phyloP scores from a whole-genome alignment of 1,140 invertebrate genomes.

The Varroa destructor region DNA sequence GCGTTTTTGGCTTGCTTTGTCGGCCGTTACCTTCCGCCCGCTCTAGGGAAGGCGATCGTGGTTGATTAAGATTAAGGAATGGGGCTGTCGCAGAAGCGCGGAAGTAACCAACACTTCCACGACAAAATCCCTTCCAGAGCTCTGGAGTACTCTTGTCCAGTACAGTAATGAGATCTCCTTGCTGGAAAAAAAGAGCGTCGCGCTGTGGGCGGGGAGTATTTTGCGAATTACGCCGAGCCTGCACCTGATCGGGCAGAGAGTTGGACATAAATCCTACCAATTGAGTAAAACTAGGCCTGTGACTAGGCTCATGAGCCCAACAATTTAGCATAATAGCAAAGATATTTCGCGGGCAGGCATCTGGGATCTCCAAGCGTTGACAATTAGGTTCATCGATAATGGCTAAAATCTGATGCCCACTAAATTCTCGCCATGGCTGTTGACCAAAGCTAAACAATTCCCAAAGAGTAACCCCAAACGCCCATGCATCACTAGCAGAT shows the following conservation, averaged over 20 bases:
- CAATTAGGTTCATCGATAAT: conserved; percentile 80
- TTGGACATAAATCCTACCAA: conserved; percentile 41
- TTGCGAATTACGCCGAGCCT: conserved; percentile 8
- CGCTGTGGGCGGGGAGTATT: not conserved
- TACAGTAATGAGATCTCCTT: not conserved
- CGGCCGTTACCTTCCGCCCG: too few species aligned
- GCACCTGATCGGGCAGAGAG: conserved; percentile 29
- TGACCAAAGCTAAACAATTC: conserved; percentile 98
- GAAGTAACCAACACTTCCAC: conserved; percentile 6
- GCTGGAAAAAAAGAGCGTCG: not conserved
- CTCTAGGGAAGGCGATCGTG: not conserved
- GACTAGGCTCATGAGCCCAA: conserved; percentile 63
- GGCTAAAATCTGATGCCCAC: conserved; percentile 84
- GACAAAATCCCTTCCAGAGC: conserved; percentile 12
- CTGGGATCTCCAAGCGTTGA: conserved; percentile 73
- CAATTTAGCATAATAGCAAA: conserved; percentile 85
- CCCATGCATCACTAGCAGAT: conserved; percentile 91
- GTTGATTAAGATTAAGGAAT: not conserved
- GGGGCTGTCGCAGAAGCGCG: conserved; percentile 20
- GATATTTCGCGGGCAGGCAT: conserved; percentile 85
- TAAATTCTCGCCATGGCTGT: conserved; percentile 89
- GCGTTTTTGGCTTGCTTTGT: conserved; percentile 2
- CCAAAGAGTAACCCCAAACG: conserved; percentile 94
- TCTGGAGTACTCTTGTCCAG: conserved; percentile 22
- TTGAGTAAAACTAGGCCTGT: conserved; percentile 75